Evolutionary conservation across 2,888 invertebrate species (phyloP), one percentile per base, ranked within the genome.

Genomic region (Oscheius myriophilus): DNA sequence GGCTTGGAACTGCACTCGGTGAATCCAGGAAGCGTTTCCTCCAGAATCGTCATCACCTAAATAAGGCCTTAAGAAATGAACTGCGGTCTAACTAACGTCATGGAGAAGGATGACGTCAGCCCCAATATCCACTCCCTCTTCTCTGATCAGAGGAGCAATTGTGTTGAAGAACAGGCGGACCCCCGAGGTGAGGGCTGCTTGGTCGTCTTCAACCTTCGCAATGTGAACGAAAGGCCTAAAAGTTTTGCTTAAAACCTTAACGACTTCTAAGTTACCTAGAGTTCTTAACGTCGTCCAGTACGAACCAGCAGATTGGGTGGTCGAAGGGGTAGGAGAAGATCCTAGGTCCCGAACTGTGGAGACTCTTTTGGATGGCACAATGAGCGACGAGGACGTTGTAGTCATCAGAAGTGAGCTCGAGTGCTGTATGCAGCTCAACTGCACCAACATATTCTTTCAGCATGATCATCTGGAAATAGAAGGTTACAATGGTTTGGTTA

Each of bases 391-490:
- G 41, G 12, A 67, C 51, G 7, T 61, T 49, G 12, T 49, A 42
- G 26, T 46, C 26, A 23, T n/a, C 41, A 33, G n/a, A 43, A 1
- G 67, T 67, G 1, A 61, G 61, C 14, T 49, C n/a, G 4, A 67
- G 53, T 12, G 67, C 67, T 7, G 54, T 51, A 46, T 59, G 53
- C n/a, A 67, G 61, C 41, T 67, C 67, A 33, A 45, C 55, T 16
- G 43, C 43, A 21, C 67, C 61, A 12, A 67, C 9, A 61, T 61
- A 67, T n/a, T 67, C 67, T 42, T 53, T 59, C 43, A 67, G 49
- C 67, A 67, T 67, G 51, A 67, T 67, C 67, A 67, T 67, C 66
- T 63, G 65, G 42, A 54, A 64, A 21, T 1, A n/a, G 21, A 11
- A 26, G 4, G 9, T 33, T 33, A 9, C 4, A 33, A 33, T 33